Percentiles rank a stretch among this genome's conserved stretches.
Conservation (phyloP, 2,888 invertebrate species). For the Idaea aversata region DNA sequence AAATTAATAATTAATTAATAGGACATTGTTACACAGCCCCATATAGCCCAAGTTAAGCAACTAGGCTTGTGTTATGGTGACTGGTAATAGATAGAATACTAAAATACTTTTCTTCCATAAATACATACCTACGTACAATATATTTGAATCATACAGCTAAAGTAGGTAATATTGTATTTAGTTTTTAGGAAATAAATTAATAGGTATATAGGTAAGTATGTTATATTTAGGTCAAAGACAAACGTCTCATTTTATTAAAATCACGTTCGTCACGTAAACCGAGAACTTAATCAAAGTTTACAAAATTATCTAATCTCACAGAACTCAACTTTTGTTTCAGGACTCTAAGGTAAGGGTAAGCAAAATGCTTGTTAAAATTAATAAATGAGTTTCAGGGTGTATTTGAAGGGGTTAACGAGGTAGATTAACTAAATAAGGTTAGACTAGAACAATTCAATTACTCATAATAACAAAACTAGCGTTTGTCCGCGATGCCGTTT, state of each 20-base stretch:
- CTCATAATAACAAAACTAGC: not conserved
- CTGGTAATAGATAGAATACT: too few relatives aligned
- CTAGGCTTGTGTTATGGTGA: too few relatives aligned
- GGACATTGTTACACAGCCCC: too few relatives aligned
- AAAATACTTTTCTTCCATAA: too few relatives aligned
- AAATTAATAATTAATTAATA: too few relatives aligned
- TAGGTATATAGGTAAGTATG: too few relatives aligned
- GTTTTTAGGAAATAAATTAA: too few relatives aligned
- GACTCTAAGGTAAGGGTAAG: constrained; percentile 15
- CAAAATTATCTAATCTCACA: constrained; percentile 6
- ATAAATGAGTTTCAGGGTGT: constrained; percentile 8
- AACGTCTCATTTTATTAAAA: not conserved
- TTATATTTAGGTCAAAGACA: not conserved
- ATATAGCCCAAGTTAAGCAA: too few relatives aligned
- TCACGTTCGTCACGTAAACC: not conserved
- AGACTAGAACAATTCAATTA: constrained; percentile 10
- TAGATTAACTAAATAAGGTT: constrained; percentile 15
- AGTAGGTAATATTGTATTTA: too few relatives aligned
- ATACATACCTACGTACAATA: too few relatives aligned
- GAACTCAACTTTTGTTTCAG: constrained; percentile 16
- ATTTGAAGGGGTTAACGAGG: constrained; percentile 15
- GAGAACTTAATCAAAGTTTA: constrained; percentile 5
- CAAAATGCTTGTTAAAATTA: constrained; percentile 11
- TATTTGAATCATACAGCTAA: too few relatives aligned
- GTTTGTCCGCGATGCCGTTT: not conserved